Percentiles rank a stretch among this genome's conserved stretches.
Conservation (phyloP, 2,888 invertebrate genomes). For the Dysmachus trigonus region DNA sequence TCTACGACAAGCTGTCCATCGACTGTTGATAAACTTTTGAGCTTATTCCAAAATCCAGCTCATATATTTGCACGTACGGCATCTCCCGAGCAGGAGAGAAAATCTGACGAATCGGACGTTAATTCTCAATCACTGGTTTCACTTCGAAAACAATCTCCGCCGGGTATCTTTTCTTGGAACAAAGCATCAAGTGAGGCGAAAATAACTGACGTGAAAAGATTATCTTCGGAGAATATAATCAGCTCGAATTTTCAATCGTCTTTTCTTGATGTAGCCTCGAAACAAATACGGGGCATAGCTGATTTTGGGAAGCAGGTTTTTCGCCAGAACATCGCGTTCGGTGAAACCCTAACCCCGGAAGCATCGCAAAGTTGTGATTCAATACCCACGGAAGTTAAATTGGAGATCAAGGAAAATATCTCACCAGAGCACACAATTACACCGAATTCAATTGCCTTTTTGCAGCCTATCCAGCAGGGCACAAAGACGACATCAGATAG, state of each 20-base stretch:
- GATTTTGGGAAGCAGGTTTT: slow-evolving; percentile 60
- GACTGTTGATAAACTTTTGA: slow-evolving; percentile 72
- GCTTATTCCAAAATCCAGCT: slow-evolving; percentile 72
- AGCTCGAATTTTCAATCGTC: slow-evolving; percentile 54
- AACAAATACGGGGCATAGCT: slow-evolving; percentile 59
- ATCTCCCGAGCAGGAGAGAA: slow-evolving; percentile 55
- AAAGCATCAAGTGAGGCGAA: slow-evolving; percentile 1
- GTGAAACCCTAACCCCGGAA: slow-evolving; percentile 51
- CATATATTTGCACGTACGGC: slow-evolving; percentile 69
- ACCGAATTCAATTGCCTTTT: slow-evolving; percentile 20
- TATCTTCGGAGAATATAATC: slow-evolving; percentile 50
- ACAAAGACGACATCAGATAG: neutral
- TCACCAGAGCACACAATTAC: slow-evolving; percentile 70
- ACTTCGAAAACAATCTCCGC: slow-evolving; percentile 41
- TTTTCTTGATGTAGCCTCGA: slow-evolving; percentile 60
- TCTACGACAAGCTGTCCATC: slow-evolving; percentile 66
- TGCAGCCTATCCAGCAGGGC: slow-evolving; percentile 24
- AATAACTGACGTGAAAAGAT: slow-evolving; percentile 30
- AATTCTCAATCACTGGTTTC: slow-evolving; percentile 34
- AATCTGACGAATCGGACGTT: neutral
- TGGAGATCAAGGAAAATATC: slow-evolving; percentile 71
- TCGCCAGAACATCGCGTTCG: slow-evolving; percentile 60
- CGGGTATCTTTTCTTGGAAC: slow-evolving; percentile 43
- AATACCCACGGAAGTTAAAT: slow-evolving; percentile 68
- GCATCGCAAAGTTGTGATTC: slow-evolving; percentile 61